Evolutionary conservation across 2,113 vertebrate genomes (phyloP).

Genomic region (Hemiscyllium ocellatum): DNA sequence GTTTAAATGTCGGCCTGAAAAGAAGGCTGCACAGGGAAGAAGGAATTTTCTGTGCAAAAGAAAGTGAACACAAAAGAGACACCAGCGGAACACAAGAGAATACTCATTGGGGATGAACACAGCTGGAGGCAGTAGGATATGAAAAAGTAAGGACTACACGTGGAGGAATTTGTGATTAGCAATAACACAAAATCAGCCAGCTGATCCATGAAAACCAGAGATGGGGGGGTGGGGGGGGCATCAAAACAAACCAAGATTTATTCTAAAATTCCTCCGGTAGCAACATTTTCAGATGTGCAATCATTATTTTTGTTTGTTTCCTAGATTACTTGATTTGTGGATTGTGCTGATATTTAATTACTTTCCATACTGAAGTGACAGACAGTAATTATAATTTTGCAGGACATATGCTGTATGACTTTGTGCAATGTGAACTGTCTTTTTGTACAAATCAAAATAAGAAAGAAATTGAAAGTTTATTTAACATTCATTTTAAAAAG

Average conservation of each 20-base stretch:
- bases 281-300: background rate
- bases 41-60: constrained; percentile 77
- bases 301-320: background rate
- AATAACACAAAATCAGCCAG: constrained; percentile 43
- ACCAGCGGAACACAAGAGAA: constrained; percentile 64
- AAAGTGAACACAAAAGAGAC: constrained; percentile 76
- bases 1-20: constrained; percentile 87
- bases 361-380: background rate
- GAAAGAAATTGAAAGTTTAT: too few relatives aligned
- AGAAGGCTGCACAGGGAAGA: constrained; percentile 73
- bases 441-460: background rate
- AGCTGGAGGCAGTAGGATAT: constrained; percentile 60
- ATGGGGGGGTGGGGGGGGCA: background rate
- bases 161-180: constrained; percentile 67
- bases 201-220: background rate
- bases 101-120: constrained; percentile 62
- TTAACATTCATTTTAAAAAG: background rate
- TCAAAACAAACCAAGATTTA: background rate
- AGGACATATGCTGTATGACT: background rate
- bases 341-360: background rate
- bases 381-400: background rate
- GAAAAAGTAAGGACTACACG: constrained; percentile 58
- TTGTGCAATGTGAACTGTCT: background rate
- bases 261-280: background rate
- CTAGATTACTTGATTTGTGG: too few relatives aligned